Base-by-base conservation (phyloP, 2,113 vertebrate genomes). In the Scopus umbretta region DNA sequence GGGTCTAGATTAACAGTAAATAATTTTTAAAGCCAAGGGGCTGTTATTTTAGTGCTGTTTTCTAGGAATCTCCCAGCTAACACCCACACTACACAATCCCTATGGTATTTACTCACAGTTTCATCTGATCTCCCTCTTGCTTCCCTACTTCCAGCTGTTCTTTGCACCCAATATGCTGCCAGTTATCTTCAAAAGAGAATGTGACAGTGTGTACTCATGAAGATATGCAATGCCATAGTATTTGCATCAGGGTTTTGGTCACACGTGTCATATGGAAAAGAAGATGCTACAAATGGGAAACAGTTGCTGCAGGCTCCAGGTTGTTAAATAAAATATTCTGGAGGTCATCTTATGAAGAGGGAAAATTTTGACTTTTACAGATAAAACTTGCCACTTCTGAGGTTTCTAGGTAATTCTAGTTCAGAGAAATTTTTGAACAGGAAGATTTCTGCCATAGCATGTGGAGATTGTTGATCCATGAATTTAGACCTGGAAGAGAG, bases 101-200 rank as follows among this genome's bases (percentile, higher is more conserved):
- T 83, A 1, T 71, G 74, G 70, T 90, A 87, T 94, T 96, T 91
- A 82, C 78, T 95, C 73, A 50, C 26, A 70, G 47, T 73, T 94
- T 62, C 89, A 80, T 94, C 87, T 80, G 49, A 82, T 87, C 71
- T 94, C 22, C 45, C 45, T 68, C 89, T 87, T 92, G 6, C 66
- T 87, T 89, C 43, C 70, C 42, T 43, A 25, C 70, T 96, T 89
- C 86, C 92, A 97, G 95, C 91, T 95, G 95, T 78, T 91, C 49
- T 71, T 92, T 93, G 71, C 78, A 86, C 66, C 32, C 63, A 88
- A 45, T 3, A 19, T 53, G 80, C 74, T 94, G 94, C 62, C 71
- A 88, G 94, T 91, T 92, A 95, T 86, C 96, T 95, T 94, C 89
- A 97, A 88, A 95, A 83, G 86, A 67, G 73, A 90, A 82, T 55